phyloP scores from a whole-genome alignment of 2,888 invertebrate species.

The Synergus umbraculus region DNA sequence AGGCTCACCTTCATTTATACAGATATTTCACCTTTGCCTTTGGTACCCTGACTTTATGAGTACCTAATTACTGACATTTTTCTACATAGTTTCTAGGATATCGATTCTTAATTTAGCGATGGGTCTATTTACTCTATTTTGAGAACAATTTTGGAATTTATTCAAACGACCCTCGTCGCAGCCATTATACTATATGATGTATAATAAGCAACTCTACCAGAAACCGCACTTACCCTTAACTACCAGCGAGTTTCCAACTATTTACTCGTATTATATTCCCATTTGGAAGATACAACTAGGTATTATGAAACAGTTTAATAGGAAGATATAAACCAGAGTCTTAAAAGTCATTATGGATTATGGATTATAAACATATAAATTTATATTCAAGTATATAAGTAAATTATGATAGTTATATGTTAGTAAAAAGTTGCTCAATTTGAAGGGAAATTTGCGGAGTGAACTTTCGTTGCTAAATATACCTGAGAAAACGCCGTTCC shows the following conservation, averaged over 20 bases:
- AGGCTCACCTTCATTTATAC: constrained; percentile 16
- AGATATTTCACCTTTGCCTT: not conserved
- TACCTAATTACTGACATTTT: no score
- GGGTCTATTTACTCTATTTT: not conserved
- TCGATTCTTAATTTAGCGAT: not conserved
- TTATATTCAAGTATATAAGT: no score
- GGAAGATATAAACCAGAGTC: not conserved
- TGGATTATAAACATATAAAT: no score
- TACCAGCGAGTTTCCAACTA: constrained; percentile 2
- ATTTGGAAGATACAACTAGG: not conserved
- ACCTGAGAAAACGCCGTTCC: constrained; percentile 96
- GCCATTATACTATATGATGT: not conserved
- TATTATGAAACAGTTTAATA: not conserved
- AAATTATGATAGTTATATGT: no score
- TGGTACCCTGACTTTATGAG: not conserved
- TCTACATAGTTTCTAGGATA: no score
- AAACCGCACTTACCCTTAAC: constrained; percentile 15
- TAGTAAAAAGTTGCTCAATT: not conserved
- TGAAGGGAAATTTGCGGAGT: not conserved
- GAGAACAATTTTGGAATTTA: not conserved
- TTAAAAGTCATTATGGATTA: not conserved
- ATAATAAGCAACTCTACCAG: not conserved
- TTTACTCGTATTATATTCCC: constrained; percentile 2
- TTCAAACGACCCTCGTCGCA: not conserved
- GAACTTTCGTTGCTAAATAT: constrained; percentile 70